These are phyloP conservation scores for Plusia festucae DNA, from an alignment of 2,888 invertebrate species.

Conservation along the genomic window DNA sequence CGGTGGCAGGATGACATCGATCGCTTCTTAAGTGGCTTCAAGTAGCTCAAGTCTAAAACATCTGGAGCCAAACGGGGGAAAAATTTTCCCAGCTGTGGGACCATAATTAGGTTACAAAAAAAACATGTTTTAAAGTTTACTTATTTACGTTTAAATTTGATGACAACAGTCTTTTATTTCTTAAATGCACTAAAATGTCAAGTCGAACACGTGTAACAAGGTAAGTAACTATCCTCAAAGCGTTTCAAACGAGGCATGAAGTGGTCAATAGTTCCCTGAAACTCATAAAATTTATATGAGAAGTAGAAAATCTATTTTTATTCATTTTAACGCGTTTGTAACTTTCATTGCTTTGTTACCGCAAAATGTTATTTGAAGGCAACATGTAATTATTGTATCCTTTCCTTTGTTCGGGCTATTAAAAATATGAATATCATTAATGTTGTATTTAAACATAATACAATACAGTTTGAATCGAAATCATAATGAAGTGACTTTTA, in stretches of 20 bases:
- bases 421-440: not conserved
- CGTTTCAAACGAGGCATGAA: slow-evolving; percentile 41
- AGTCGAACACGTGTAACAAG: too few species aligned
- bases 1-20: too few species aligned
- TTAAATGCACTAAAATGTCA: too few species aligned
- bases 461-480: not conserved
- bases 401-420: not conserved
- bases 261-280: slow-evolving; percentile 58
- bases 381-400: slow-evolving; percentile 10
- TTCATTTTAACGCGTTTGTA: slow-evolving; percentile 40
- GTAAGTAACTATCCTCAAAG: slow-evolving; percentile 9
- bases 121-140: too few species aligned
- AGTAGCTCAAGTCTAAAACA: too few species aligned
- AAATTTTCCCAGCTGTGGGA: too few species aligned
- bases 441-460: not conserved
- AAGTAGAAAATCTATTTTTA: slow-evolving; percentile 50
- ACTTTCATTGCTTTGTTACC: slow-evolving; percentile 27
- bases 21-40: too few species aligned
- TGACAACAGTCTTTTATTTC: too few species aligned
- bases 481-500: too few species aligned
- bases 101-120: too few species aligned
- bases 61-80: too few species aligned
- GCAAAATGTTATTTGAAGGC: slow-evolving; percentile 15
- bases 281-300: slow-evolving; percentile 63
- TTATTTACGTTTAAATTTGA: too few species aligned